Evolutionary conservation across 2,888 invertebrate genomes (phyloP), one percentile per base, ranked within the genome.

Genomic region (Lamellibrachia satsuma): DNA sequence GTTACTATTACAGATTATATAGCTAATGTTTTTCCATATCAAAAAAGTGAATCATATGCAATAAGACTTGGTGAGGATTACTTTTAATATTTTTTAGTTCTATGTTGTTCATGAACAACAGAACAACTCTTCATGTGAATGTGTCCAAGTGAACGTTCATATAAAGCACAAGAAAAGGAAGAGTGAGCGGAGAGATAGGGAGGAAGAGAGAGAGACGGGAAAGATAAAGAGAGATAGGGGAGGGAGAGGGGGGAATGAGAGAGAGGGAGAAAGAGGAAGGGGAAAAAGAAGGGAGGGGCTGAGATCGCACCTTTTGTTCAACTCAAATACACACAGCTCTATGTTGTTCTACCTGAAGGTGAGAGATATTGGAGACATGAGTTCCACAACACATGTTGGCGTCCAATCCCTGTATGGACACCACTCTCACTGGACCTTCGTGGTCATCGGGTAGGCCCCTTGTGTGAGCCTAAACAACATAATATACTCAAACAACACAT

Each of bases 331-430:
- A 55, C 55, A 3, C 3, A 3, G 9, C 55, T 1, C 7, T 9
- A 55, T 3, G 55, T 75, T 75, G 75, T 11, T 92, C 92, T 94
- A 97, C 95, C 97, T 97, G 95, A 90, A 97, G 95, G 94, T 97
- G 97, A 60, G 97, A 97, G 57, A 98, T 97, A 96, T 98, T 98
- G 6, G 97, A 97, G 0, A 98, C 98, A 95, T 98, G 98, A 0
- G 98, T 98, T 1, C 98, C 98, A 96, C 98, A 98, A 95, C 98
- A 98, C 97, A 98, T 97, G 95, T 98, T 98, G 93, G 97, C 97
- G 94, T 98, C 98, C 91, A 98, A 96, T 51, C 97, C 97, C 75
- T 98, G 97, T 93, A 98, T 98, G 92, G 97, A 97, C 75, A 98
- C 97, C 3, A 98, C 97, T 92, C 98, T 97, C 22, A 98, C 98